These are phyloP conservation scores for Brevipalpus yothersi DNA, from an alignment of 1,140 invertebrate genomes.

Conservation along the genomic window DNA sequence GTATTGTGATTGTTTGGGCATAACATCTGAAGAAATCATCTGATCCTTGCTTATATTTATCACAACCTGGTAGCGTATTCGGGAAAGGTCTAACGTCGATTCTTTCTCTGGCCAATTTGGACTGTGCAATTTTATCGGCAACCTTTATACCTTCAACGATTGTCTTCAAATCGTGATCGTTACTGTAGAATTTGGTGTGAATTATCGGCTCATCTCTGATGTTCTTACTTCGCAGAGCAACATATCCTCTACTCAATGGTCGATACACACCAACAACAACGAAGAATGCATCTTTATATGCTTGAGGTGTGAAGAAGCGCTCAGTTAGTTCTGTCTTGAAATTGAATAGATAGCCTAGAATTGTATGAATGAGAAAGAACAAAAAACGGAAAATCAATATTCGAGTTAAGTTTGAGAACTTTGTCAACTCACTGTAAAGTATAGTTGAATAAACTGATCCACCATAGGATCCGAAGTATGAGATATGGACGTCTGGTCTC, in stretches of 20 bases:
- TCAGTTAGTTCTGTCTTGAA: not conserved
- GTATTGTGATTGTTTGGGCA: slow-evolving; percentile 16
- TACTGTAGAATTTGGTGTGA: slow-evolving; percentile 62
- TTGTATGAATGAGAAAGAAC: not conserved
- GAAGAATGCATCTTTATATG: not conserved
- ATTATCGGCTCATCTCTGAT: slow-evolving; percentile 70
- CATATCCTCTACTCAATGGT: slow-evolving; percentile 37
- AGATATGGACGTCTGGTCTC: not conserved
- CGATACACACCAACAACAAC: slow-evolving; percentile 27
- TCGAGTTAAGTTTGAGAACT: not conserved
- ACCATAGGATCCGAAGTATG: not conserved
- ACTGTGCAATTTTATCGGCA: not conserved
- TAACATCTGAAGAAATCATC: not conserved
- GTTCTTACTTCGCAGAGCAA: slow-evolving; percentile 49
- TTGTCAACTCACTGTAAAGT: not conserved
- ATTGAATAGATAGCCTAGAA: not conserved
- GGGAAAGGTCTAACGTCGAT: not conserved
- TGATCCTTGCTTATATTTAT: slow-evolving; percentile 13
- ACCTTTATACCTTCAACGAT: not conserved
- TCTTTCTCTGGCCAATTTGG: not conserved
- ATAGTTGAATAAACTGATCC: not conserved
- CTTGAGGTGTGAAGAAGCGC: not conserved
- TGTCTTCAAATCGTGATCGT: slow-evolving; percentile 17
- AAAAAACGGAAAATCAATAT: not conserved
- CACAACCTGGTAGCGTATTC: not conserved